Evolutionary conservation across 2,113 vertebrate genomes (phyloP).

Genomic region (Rhombomys opimus): DNA sequence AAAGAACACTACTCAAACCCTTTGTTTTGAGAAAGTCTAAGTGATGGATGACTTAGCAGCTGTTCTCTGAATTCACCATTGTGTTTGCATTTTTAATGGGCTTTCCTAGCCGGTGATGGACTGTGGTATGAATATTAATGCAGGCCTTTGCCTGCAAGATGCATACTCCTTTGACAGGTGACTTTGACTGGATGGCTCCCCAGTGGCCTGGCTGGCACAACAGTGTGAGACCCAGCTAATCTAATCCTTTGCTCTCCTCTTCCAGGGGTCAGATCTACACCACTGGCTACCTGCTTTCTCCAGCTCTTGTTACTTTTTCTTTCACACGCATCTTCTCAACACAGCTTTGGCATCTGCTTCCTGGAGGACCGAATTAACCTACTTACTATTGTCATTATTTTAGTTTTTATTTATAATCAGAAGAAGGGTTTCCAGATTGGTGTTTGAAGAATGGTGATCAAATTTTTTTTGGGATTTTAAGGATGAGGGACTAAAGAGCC

Average conservation of each 20-base stretch:
- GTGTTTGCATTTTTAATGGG: constrained; percentile 28
- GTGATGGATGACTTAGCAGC: constrained; percentile 46
- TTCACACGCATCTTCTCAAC: background rate
- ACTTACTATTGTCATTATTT: background rate
- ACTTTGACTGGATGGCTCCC: background rate
- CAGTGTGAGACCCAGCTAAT: background rate
- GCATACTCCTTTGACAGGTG: background rate
- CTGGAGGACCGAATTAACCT: background rate
- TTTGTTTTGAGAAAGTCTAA: constrained; percentile 32
- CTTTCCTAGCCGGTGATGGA: background rate
- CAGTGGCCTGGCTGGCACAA: background rate
- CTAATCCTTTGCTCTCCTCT: background rate
- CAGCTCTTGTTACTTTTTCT: background rate
- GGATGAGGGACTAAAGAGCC: background rate
- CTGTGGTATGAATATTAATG: background rate
- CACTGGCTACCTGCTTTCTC: background rate
- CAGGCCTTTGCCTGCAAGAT: constrained; percentile 14
- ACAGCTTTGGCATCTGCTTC: constrained; percentile 17
- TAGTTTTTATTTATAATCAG: background rate
- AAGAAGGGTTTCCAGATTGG: background rate
- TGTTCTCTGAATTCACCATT: constrained; percentile 40
- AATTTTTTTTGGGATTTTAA: background rate
- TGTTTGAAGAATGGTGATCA: background rate
- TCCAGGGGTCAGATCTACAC: background rate
- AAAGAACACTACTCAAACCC: background rate